A percentile compares a stretch with the other conserved stretches of the same genome.
Conservation (phyloP, 2,113 vertebrate genomes). For the Onychostruthus taczanowskii region DNA sequence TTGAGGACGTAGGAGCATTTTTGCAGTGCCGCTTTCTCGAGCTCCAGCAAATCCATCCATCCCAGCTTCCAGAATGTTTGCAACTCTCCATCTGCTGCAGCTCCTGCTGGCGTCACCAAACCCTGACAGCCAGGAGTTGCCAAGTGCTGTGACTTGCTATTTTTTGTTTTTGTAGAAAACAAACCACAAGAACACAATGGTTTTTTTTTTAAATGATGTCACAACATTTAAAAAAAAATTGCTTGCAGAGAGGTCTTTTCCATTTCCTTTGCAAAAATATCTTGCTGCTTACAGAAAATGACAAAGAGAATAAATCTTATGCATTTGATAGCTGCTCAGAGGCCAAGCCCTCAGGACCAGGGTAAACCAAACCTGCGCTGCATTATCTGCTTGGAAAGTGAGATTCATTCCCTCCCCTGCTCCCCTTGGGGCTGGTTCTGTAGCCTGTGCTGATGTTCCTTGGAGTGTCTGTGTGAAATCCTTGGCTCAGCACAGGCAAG, state of each 20-base stretch:
- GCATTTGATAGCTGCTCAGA: background rate
- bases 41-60: background rate
- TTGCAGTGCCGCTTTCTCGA: background rate
- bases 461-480: background rate
- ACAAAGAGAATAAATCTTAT: background rate
- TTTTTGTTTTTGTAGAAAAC: slow-evolving; percentile 16
- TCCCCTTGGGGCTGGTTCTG: background rate
- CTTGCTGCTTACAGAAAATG: background rate
- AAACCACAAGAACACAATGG: background rate
- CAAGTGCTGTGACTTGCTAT: slow-evolving; percentile 7
- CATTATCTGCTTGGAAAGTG: background rate
- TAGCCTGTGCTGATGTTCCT: background rate
- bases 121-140: background rate
- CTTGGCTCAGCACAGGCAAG: background rate
- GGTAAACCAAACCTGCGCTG: background rate
- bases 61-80: background rate
- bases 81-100: slow-evolving; percentile 21
- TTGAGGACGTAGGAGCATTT: background rate
- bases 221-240: background rate
- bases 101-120: background rate
- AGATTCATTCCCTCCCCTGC: background rate
- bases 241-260: background rate
- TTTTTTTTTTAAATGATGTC: background rate
- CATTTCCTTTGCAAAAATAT: background rate
- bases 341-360: background rate